A percentile compares a stretch with the other conserved stretches of the same genome.
These are phyloP conservation scores for Poeciliopsis presidionis DNA, from an alignment of 2,797 vertebrate genomes.

Conservation along the genomic window DNA sequence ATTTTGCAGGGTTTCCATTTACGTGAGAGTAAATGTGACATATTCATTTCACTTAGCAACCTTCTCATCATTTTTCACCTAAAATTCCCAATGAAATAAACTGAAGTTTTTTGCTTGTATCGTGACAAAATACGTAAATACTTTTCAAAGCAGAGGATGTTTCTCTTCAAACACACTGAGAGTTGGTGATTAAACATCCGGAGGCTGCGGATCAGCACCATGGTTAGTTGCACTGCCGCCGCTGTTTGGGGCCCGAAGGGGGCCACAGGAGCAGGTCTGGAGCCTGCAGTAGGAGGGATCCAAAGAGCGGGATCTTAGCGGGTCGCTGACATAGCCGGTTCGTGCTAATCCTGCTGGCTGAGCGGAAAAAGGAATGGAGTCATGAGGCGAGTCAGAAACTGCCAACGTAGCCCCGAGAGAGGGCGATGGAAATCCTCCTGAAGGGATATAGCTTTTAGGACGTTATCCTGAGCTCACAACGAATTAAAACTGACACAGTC, in stretches of 20 bases:
- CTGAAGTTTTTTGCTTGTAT: neutral
- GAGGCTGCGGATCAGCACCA: conserved; percentile 66
- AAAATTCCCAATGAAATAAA: neutral
- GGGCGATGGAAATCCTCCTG: conserved; percentile 30
- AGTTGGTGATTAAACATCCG: neutral
- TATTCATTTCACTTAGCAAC: neutral
- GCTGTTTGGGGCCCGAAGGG: conserved; percentile 42
- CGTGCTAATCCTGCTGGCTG: conserved; percentile 63
- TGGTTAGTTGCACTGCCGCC: conserved; percentile 64
- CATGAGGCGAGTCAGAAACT: conserved; percentile 38
- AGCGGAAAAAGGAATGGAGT: conserved; percentile 55
- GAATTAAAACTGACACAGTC: conserved; percentile 13
- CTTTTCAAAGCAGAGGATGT: neutral
- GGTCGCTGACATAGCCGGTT: conserved; percentile 62
- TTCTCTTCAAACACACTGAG: neutral
- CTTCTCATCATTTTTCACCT: neutral
- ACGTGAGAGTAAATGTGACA: no score
- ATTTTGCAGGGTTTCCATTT: no score
- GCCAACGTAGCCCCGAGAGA: conserved; percentile 22
- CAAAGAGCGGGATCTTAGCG: conserved; percentile 48
- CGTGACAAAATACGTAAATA: neutral
- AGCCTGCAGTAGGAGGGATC: conserved; percentile 19
- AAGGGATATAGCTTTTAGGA: conserved; percentile 43
- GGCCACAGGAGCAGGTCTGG: conserved; percentile 31
- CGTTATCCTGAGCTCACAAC: conserved; percentile 12